Conservation (phyloP, 2,797 vertebrate genomes). For the Lutjanus campechanus region DNA sequence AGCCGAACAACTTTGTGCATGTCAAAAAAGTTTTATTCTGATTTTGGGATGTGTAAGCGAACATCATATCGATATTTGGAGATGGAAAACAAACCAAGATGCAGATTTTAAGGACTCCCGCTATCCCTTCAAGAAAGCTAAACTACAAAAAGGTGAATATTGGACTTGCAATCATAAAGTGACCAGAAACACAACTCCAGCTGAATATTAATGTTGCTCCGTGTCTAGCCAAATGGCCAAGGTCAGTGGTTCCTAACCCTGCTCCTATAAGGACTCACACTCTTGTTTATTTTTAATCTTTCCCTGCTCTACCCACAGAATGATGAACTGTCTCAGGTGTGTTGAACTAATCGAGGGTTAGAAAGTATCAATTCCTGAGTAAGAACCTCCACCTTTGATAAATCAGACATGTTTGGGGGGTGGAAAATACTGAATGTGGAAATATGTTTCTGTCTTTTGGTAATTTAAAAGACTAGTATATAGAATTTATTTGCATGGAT, state of each 20-base stretch:
- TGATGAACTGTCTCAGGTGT: background rate
- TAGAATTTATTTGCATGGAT: no score
- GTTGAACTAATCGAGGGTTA: background rate
- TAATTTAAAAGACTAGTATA: background rate
- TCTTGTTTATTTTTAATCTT: background rate
- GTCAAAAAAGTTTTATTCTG: no score
- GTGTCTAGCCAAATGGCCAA: background rate
- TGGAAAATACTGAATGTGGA: no score
- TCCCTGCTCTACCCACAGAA: no score
- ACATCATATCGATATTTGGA: no score
- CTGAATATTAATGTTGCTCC: background rate
- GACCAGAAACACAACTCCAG: background rate
- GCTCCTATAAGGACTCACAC: background rate
- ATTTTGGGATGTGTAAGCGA: no score
- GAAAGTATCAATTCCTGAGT: background rate
- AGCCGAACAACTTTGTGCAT: no score
- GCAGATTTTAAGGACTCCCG: no score
- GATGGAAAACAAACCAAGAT: no score
- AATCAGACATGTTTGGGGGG: background rate
- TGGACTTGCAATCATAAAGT: background rate
- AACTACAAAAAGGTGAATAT: background rate
- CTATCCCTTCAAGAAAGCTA: no score
- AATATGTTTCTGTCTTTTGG: no score
- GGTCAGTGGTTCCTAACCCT: background rate
- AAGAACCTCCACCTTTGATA: background rate